A percentile compares a stretch with the other conserved stretches of the same genome.
Evolutionary conservation across 2,888 invertebrate species (phyloP).

Genomic region (Megamerina dolium): DNA sequence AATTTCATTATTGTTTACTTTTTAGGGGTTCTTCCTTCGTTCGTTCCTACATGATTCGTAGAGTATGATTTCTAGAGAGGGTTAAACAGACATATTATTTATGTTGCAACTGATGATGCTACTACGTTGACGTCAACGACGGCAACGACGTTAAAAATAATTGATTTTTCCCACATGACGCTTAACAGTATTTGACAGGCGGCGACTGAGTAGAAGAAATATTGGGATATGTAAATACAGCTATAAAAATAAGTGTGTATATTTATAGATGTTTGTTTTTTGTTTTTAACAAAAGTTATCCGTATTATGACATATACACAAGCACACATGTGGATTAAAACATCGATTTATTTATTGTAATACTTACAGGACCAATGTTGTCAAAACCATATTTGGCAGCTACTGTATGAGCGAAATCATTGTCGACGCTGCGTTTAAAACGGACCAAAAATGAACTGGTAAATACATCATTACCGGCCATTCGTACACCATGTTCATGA

Average conservation of each 20-base stretch:
- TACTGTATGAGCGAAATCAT: conserved; percentile 70
- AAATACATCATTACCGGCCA: conserved; percentile 57
- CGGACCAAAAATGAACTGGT: conserved; percentile 94
- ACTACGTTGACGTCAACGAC: too few relatives aligned
- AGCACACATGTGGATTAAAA: background rate
- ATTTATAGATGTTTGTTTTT: too few relatives aligned
- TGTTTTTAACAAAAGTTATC: too few relatives aligned
- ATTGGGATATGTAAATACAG: too few relatives aligned
- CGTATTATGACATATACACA: background rate
- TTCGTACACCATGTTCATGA: conserved; percentile 2
- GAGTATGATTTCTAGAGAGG: too few relatives aligned
- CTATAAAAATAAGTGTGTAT: too few relatives aligned
- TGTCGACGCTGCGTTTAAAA: conserved; percentile 72
- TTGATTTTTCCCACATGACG: conserved; percentile 36
- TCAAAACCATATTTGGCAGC: conserved; percentile 89
- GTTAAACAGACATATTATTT: background rate
- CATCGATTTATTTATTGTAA: background rate
- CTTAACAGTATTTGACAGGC: too few relatives aligned
- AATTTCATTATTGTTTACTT: background rate
- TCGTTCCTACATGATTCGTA: too few relatives aligned
- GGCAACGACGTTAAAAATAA: conserved; percentile 25
- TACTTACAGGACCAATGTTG: conserved; percentile 88
- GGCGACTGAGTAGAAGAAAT: too few relatives aligned
- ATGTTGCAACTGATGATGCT: too few relatives aligned
- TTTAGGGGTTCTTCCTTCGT: background rate